Base-by-base conservation (phyloP, 2,797 vertebrate species). In the Myotis daubentonii region DNA sequence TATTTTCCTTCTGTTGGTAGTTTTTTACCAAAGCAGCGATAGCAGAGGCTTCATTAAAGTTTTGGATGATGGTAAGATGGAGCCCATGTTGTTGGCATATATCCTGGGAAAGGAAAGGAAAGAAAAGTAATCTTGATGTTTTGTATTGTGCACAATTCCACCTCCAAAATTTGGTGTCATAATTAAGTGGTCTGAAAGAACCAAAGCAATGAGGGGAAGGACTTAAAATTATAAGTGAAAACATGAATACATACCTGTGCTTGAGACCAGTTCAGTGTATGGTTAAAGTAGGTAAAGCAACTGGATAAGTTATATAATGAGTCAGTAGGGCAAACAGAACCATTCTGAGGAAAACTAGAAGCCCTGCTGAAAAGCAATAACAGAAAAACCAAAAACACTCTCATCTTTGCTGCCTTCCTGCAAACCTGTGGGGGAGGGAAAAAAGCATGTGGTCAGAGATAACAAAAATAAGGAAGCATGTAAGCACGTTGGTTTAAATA, bases 161-260 rank as follows among this genome's bases (percentile, higher is more conserved):
- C 71, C 20, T 87, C 20, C 53, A 78, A 15, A 65, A 36, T 49
- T 76, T 65, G 9, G 19, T 76, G 60, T 71, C 51, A 22, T 62
- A 87, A 25, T 33, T 68, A 47, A 78, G 11, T 71, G 17, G 12
- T 65, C 30, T 80, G 66, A 86, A 60, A 70, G 49, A 75, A 66
- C 75, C 41, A 49, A 12, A 84, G 19, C 10, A 47, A 66, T 4
- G 30, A 82, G 1, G 7, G 1, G 15, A 28, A 83, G 23, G 15
- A 79, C 36, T 91, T 87, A 84, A 83, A 84, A 89, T 62, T 62
- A 10, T 17, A 66, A 89, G 49, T 53, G 22, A 76, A 87, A 89
- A 36, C 23, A 44, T 49, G 16, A 30, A 49, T 38, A 36, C 47
- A 36, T 44, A 88, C 41, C 36, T 68, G 47, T 60, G 71, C 65